Percentiles rank a stretch among this genome's conserved stretches.
These are phyloP conservation scores for Eristalinus sepulchralis DNA, from an alignment of 2,888 invertebrate species.

Conservation along the genomic window DNA sequence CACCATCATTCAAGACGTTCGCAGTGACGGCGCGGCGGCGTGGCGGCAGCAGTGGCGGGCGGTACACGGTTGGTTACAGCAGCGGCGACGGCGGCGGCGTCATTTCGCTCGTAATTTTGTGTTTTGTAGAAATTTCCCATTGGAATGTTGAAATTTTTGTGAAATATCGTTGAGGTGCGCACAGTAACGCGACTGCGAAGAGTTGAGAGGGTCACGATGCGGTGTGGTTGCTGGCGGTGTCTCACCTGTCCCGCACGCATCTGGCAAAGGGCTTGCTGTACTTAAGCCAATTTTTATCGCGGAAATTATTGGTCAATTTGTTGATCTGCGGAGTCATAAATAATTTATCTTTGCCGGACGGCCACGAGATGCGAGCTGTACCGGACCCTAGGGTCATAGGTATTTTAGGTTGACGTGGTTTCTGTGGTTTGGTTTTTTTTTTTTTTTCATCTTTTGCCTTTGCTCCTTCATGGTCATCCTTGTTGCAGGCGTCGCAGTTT, in stretches of 20 bases:
- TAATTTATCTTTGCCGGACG: conserved; percentile 73
- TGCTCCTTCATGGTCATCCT: conserved; percentile 36
- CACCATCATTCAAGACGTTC: conserved; percentile 52
- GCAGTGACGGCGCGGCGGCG: conserved; percentile 27
- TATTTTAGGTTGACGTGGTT: conserved; percentile 54
- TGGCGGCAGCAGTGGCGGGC: conserved; percentile 1
- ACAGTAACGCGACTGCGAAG: conserved; percentile 1
- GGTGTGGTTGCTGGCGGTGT: conserved; percentile 53
- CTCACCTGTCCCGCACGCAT: conserved; percentile 75
- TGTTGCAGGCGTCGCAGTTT: not conserved
- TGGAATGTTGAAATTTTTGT: conserved; percentile 70
- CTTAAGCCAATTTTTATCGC: conserved; percentile 76
- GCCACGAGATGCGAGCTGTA: conserved; percentile 15
- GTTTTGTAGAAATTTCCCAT: conserved; percentile 68
- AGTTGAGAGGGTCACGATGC: conserved; percentile 73
- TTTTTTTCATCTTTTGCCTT: not conserved
- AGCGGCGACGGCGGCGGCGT: conserved; percentile 37
- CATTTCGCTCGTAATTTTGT: conserved; percentile 62
- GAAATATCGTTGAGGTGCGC: conserved; percentile 52
- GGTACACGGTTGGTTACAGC: conserved; percentile 1
- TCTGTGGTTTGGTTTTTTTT: conserved; percentile 1
- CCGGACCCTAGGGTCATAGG: conserved; percentile 71
- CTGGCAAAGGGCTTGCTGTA: conserved; percentile 41
- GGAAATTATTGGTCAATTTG: conserved; percentile 81
- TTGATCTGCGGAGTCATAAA: conserved; percentile 81